phyloP scores from a whole-genome alignment of 2,888 invertebrate species.

The Acholoe squamosa region DNA sequence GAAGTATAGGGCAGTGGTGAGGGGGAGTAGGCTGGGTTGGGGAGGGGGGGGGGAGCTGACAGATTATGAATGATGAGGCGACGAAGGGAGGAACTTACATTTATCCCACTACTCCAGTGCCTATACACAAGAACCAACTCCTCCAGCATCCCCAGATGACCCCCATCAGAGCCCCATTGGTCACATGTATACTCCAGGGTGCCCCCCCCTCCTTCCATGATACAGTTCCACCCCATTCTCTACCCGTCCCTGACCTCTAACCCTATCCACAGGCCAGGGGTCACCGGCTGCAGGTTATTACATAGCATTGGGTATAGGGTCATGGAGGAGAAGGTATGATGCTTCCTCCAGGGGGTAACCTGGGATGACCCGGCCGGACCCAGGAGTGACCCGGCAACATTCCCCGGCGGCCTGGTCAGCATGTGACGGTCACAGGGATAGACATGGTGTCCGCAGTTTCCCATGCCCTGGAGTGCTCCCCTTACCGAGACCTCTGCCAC shows the following conservation, averaged over 20 bases:
- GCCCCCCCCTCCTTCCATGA: too few relatives aligned
- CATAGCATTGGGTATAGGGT: constrained; percentile 56
- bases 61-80: constrained; percentile 51
- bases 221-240: neutral
- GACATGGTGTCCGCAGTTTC: constrained; percentile 49
- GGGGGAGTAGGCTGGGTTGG: too few relatives aligned
- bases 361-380: constrained; percentile 27
- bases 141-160: constrained; percentile 18
- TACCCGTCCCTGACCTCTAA: constrained; percentile 6
- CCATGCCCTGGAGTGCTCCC: constrained; percentile 55
- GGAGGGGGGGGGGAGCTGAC: neutral
- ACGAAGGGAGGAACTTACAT: neutral
- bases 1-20: neutral
- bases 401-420: constrained; percentile 46
- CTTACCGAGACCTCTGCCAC: constrained; percentile 56
- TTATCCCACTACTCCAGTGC: neutral
- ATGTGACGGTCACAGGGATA: constrained; percentile 44
- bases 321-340: neutral
- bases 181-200: constrained; percentile 3
- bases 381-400: constrained; percentile 31
- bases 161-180: neutral
- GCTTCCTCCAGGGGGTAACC: constrained; percentile 35
- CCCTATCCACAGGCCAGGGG: neutral
- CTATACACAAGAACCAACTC: neutral
- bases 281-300: constrained; percentile 23